Evolutionary conservation across 2,888 invertebrate species (phyloP).

Genomic region (Ypsolopha scabrella): DNA sequence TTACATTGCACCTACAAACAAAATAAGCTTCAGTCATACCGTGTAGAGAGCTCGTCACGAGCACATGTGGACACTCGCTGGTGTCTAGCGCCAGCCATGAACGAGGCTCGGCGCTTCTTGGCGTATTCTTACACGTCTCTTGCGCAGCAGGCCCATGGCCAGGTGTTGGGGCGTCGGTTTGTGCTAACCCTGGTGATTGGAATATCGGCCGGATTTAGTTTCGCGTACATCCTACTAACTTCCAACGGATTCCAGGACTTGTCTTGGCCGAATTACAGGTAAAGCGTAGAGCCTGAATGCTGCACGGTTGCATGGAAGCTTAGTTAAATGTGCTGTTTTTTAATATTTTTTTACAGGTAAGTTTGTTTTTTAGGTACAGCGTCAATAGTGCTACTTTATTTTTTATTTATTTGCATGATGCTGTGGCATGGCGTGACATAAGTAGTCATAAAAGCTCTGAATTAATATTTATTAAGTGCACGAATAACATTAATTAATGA

Average conservation of each 20-base stretch:
- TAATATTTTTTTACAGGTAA: background rate
- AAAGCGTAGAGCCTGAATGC: constrained; percentile 34
- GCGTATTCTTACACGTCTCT: constrained; percentile 7
- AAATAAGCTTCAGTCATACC: too few relatives aligned
- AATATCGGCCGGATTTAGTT: constrained; percentile 80
- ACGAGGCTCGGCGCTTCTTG: too few relatives aligned
- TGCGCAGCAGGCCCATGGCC: constrained; percentile 59
- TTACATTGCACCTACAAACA: too few relatives aligned
- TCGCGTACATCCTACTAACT: constrained; percentile 78
- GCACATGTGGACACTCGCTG: too few relatives aligned
- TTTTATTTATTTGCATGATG: too few relatives aligned
- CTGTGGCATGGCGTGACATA: background rate
- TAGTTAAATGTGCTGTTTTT: background rate
- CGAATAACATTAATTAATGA: too few relatives aligned
- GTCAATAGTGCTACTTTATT: too few relatives aligned
- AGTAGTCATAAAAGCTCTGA: background rate
- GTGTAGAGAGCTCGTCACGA: too few relatives aligned
- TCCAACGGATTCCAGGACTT: constrained; percentile 65
- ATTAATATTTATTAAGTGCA: background rate
- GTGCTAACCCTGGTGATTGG: constrained; percentile 78
- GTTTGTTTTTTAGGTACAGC: background rate
- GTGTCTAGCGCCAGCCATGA: too few relatives aligned
- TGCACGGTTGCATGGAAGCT: constrained; percentile 14
- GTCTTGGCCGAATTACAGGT: constrained; percentile 58
- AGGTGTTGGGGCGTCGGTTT: constrained; percentile 76